Base-by-base conservation (phyloP, 2,797 vertebrate species). In the Gymnothorax javanicus region DNA sequence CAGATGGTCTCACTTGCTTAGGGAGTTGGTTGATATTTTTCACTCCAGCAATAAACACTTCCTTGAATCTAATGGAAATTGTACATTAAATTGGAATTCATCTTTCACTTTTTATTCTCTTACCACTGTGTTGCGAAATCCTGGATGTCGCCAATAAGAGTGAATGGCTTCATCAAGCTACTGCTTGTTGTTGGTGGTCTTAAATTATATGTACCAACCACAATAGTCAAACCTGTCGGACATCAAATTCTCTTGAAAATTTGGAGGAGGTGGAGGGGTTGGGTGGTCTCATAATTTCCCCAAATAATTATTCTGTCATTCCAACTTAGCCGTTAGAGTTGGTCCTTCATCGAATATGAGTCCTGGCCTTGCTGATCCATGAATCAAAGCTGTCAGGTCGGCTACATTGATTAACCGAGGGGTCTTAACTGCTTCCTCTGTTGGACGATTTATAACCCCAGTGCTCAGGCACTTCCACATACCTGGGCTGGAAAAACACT, bases 321-420 rank as follows among this genome's bases (percentile, higher is more conserved):
- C 43, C n/a, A 81, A 27, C 59, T 43, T 79, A 23, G 57, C 83
- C 90, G 62, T 85, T 84, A 87, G 69, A 82, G 56, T 2, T 23
- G 75, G 0, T 6, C 33, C 17, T 43, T 50, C 59, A 20, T 58
- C 57, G 6, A 27, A 71, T 86, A 69, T 67, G 54, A 83, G 73
- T 71, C 87, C 15, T 15, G 3, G 15, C 85, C 50, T 88, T 88
- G 56, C 81, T 52, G 85, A 83, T 82, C 84, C 87, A 82, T 67
- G 85, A 85, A 84, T 89, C 88, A 87, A 43, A 86, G 87, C 85
- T 84, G 82, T 62, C 69, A 85, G 75, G 57, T 64, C 85, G 77
- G 88, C 67, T 86, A 86, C 88, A 90, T 89, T 91, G 91, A 93
- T 92, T 90, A 91, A 92, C 82, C 86, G 84, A 59, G 84, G 23